phyloP scores from a whole-genome alignment of 2,113 vertebrate genomes.

The Silurus asotus region DNA sequence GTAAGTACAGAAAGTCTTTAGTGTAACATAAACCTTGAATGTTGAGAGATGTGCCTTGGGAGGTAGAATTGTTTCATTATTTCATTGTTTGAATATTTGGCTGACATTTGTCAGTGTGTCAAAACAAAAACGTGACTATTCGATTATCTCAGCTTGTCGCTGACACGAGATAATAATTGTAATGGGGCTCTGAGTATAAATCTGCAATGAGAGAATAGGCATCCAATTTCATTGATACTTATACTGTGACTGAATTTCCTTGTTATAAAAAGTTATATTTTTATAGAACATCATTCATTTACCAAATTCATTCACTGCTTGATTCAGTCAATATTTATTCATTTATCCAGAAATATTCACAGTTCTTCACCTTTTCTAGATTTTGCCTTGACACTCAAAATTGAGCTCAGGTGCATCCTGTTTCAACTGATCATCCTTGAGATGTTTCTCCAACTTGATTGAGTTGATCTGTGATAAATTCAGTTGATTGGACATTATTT shows the following conservation, averaged over 20 bases:
- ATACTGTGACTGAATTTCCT: neutral
- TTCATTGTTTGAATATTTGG: constrained; percentile 1
- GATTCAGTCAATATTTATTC: neutral
- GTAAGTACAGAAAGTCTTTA: constrained; percentile 2
- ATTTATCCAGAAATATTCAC: neutral
- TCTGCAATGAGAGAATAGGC: neutral
- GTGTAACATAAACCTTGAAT: neutral
- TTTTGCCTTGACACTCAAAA: too few relatives aligned
- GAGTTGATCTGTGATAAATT: too few relatives aligned
- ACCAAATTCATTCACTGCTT: too few relatives aligned
- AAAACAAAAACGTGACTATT: constrained; percentile 6
- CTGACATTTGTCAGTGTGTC: neutral
- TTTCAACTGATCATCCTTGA: too few relatives aligned
- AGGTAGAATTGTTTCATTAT: neutral
- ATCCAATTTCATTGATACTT: neutral
- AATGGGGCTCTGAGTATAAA: neutral
- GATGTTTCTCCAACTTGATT: too few relatives aligned
- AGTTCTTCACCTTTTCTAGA: too few relatives aligned
- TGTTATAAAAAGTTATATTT: neutral
- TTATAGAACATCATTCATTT: neutral
- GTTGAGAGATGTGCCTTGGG: neutral
- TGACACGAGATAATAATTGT: constrained; percentile 16
- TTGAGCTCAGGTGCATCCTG: too few relatives aligned
- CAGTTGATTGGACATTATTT: too few relatives aligned
- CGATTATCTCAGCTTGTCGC: neutral